Base-by-base conservation (phyloP, 2,113 vertebrate species). In the Cyrtonyx montezumae region DNA sequence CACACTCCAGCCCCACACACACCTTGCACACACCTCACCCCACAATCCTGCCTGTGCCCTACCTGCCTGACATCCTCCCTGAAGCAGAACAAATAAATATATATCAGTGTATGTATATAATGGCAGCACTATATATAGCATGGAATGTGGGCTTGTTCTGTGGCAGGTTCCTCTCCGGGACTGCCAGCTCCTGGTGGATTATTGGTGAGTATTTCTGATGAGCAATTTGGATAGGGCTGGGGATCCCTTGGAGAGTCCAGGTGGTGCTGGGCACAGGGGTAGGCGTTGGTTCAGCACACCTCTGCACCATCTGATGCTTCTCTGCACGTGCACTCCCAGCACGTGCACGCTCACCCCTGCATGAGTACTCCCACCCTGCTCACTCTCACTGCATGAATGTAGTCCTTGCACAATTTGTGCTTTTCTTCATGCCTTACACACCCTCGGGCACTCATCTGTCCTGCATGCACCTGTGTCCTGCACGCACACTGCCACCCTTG, bases 101-200 rank as follows among this genome's bases (percentile, higher is more conserved):
- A 45, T 62, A 53, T 32, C 51, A 16, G n/a, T 23, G 26, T 8
- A 28, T 75, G 80, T 67, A 59, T 56, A 11, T 73, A 81, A 87
- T 81, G 40, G 68, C 84, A 74, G 55, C 0, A n/a, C 53, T 82
- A 30, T 84, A 74, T 74, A 89, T 45, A 86, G 69, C 49, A 10
- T 7, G 23, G 66, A 30, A 79, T 68, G 51, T 49, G 67, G 74
- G 75, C 77, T 68, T 78, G 8, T 20, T 80, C n/a, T 1, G 7
- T 73, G 70, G 73, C 91, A 68, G 45, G 70, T 67, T 79, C 58
- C 49, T 67, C 43, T 74, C 75, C 32, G 71, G 0, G 0, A 26
- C 87, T 96, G 87, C 74, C 93, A 87, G 37, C 71, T 91, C 36
- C 80, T 71, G 45, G 17, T 3, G 13, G 82, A 74, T 94, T 85